These are phyloP conservation scores for Anolis carolinensis DNA, from an alignment of 2,113 vertebrate species.

Conservation along the genomic window DNA sequence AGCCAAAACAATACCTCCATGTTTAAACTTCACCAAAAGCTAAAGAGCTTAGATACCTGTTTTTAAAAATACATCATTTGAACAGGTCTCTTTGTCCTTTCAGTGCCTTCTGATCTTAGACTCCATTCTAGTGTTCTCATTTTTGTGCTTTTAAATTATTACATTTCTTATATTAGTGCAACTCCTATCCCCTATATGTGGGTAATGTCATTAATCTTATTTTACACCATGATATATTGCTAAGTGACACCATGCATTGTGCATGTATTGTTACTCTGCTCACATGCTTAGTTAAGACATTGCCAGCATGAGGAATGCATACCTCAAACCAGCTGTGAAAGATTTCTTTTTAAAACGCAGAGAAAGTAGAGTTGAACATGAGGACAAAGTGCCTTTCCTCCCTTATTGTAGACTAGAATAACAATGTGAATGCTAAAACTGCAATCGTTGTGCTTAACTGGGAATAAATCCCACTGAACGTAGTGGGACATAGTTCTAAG, in stretches of 20 bases:
- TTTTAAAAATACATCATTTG: slow-evolving; percentile 29
- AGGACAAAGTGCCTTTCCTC: slow-evolving; percentile 60
- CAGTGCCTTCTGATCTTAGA: slow-evolving; percentile 51
- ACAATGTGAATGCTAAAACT: slow-evolving; percentile 56
- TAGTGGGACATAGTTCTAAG: background rate
- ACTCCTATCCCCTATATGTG: slow-evolving; percentile 67
- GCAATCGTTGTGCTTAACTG: background rate
- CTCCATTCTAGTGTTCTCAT: slow-evolving; percentile 61
- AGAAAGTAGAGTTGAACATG: slow-evolving; percentile 32
- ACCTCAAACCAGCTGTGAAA: slow-evolving; percentile 57
- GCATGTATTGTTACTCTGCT: slow-evolving; percentile 65
- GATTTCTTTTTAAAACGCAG: slow-evolving; percentile 63
- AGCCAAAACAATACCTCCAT: too few relatives aligned
- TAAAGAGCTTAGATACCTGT: slow-evolving; percentile 48
- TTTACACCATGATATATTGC: slow-evolving; percentile 70
- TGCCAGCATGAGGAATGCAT: slow-evolving; percentile 63
- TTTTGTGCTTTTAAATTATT: slow-evolving; percentile 66
- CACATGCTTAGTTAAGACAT: slow-evolving; percentile 60
- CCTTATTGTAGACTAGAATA: slow-evolving; percentile 59
- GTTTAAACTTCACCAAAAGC: slow-evolving; percentile 37
- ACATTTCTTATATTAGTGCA: slow-evolving; percentile 70
- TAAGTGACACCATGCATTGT: slow-evolving; percentile 64
- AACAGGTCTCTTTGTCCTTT: slow-evolving; percentile 65
- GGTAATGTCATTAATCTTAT: slow-evolving; percentile 75
- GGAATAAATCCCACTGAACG: background rate